Conservation (phyloP, 2,113 vertebrate species). For the Chionodraco myersi region DNA sequence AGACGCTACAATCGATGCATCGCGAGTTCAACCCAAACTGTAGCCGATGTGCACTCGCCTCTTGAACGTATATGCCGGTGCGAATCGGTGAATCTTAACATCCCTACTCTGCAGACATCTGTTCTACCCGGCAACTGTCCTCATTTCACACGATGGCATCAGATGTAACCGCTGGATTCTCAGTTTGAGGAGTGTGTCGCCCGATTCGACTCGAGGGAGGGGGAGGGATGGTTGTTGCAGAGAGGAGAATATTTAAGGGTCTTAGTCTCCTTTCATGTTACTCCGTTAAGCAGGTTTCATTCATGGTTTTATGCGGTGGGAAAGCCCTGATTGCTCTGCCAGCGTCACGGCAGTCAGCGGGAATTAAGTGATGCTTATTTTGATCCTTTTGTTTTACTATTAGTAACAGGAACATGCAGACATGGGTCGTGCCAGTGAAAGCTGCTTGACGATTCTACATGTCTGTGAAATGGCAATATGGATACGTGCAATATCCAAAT, state of each 20-base stretch:
- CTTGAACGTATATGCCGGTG: too few relatives aligned
- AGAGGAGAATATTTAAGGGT: conserved; percentile 8
- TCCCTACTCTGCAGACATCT: conserved; percentile 35
- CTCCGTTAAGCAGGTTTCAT: conserved; percentile 39
- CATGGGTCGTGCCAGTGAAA: too few relatives aligned
- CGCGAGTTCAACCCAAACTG: too few relatives aligned
- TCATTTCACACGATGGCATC: neutral
- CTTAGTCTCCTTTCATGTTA: conserved; percentile 42
- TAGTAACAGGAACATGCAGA: neutral
- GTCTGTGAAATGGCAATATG: too few relatives aligned
- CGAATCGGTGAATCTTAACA: too few relatives aligned
- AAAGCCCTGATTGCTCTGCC: too few relatives aligned
- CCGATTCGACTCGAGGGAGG: neutral
- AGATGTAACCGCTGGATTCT: conserved; percentile 7
- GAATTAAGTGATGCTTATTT: neutral
- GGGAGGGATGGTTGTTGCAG: neutral
- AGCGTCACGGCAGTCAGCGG: too few relatives aligned
- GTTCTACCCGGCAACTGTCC: conserved; percentile 15
- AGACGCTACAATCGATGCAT: too few relatives aligned
- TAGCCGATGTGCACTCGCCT: too few relatives aligned
- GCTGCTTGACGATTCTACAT: too few relatives aligned
- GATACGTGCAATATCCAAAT: too few relatives aligned
- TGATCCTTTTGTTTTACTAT: neutral
- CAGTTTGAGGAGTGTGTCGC: neutral
- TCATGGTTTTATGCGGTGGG: neutral